Percentiles rank a stretch among this genome's conserved stretches.
Evolutionary conservation across 2,113 vertebrate species (phyloP).

Genomic region (Suncus etruscus): DNA sequence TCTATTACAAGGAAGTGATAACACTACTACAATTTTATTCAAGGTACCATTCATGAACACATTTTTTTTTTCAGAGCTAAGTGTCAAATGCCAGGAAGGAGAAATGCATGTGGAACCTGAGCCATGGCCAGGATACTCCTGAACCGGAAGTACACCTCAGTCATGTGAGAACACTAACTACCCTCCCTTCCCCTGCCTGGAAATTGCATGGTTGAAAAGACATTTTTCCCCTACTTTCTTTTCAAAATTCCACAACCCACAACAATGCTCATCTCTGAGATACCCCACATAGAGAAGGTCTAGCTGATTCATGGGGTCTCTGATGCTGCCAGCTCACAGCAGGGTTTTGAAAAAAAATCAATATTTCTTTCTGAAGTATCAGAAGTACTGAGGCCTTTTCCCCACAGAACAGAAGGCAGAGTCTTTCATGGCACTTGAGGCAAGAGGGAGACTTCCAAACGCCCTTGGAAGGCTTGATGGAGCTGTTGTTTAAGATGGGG

Average conservation of each 20-base stretch:
- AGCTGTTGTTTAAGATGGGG: neutral
- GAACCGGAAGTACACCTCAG: neutral
- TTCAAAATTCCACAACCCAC: neutral
- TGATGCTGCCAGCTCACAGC: conserved; percentile 72
- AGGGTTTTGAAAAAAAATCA: conserved; percentile 78
- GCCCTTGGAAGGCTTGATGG: neutral
- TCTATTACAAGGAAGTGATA: neutral
- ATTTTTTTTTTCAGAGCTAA: neutral
- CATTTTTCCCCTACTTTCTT: neutral
- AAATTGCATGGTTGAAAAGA: neutral
- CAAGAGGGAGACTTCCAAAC: conserved; percentile 47
- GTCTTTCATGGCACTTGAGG: neutral
- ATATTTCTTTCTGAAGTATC: conserved; percentile 74
- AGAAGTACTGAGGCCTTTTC: conserved; percentile 67
- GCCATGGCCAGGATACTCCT: neutral
- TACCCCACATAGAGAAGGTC: conserved; percentile 6
- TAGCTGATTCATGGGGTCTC: conserved; percentile 74
- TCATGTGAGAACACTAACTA: neutral
- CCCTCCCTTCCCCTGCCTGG: neutral
- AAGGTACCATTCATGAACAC: neutral
- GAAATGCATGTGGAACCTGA: neutral
- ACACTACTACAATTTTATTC: neutral
- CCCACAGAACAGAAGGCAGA: conserved; percentile 51
- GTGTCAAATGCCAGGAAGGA: fast-evolving
- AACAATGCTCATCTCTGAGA: neutral